Evolutionary conservation across 2,113 vertebrate genomes (phyloP).

Genomic region (Pampusana beccarii): DNA sequence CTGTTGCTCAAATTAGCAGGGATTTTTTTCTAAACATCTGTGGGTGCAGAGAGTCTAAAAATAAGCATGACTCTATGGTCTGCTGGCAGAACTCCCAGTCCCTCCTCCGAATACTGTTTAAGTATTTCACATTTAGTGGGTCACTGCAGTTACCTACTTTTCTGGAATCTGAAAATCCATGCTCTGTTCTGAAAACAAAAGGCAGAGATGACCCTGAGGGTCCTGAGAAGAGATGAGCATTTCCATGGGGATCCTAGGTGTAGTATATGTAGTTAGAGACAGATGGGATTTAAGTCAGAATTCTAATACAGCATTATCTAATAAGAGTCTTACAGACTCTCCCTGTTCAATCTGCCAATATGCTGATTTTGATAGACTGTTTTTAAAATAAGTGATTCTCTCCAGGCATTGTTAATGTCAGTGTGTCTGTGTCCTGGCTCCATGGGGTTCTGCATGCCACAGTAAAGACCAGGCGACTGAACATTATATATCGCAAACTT

Average conservation of each 20-base stretch:
- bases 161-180: not conserved
- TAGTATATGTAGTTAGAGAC: not conserved
- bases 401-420: not conserved
- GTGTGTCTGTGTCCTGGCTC: not conserved
- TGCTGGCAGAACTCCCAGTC: not conserved
- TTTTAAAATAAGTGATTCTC: not conserved
- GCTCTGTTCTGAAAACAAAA: not conserved
- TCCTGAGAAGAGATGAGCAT: not conserved
- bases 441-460: not conserved
- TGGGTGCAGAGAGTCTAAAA: not conserved
- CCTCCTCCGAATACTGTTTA: not conserved
- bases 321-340: not conserved
- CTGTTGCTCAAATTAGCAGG: not conserved
- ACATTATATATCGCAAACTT: fast-evolving
- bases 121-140: not conserved
- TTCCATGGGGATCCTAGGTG: not conserved
- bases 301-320: not conserved
- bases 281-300: not conserved
- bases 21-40: not conserved
- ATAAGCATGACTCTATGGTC: not conserved
- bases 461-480: not conserved
- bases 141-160: not conserved
- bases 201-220: not conserved
- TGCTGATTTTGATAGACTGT: not conserved
- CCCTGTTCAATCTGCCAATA: not conserved